Evolutionary conservation across 2,113 vertebrate species (phyloP).

Genomic region (Cygnus buccinator): DNA sequence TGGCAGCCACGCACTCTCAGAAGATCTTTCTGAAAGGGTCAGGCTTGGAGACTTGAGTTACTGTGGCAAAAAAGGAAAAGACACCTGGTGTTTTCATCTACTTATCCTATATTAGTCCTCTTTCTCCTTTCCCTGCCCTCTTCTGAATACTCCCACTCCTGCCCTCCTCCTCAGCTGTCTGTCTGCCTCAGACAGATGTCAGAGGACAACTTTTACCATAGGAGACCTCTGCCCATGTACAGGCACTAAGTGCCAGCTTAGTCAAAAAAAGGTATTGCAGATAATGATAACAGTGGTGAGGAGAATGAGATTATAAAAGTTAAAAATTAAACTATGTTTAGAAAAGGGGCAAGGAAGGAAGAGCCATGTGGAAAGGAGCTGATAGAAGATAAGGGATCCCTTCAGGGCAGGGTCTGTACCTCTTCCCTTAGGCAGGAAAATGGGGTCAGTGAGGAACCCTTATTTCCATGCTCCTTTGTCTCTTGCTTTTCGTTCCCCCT

Average conservation of each 20-base stretch:
- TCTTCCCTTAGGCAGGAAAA: not conserved
- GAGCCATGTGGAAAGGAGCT: rapidly evolving
- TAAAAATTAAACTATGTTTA: not conserved
- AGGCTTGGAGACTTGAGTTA: not conserved
- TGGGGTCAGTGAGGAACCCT: not conserved
- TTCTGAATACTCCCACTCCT: not conserved
- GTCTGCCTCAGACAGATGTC: not conserved
- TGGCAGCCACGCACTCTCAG: not conserved
- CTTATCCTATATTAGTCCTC: not conserved
- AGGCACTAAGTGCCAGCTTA: not conserved
- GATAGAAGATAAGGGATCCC: not conserved
- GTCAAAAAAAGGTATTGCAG: not conserved
- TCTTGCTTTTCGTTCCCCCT: not conserved
- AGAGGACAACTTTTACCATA: not conserved
- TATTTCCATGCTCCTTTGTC: not conserved
- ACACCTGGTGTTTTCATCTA: not conserved
- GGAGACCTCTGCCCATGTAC: not conserved
- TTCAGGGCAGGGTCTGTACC: not conserved
- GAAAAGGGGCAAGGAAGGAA: not conserved
- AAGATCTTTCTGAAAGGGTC: not conserved
- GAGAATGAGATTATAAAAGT: not conserved
- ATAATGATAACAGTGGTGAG: not conserved
- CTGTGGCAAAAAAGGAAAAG: not conserved
- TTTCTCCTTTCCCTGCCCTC: not conserved
- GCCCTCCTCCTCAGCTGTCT: not conserved